These are phyloP conservation scores for Porites australiensis DNA, from an alignment of 64 coral and sea anemone genomes.

Conservation along the genomic window DNA sequence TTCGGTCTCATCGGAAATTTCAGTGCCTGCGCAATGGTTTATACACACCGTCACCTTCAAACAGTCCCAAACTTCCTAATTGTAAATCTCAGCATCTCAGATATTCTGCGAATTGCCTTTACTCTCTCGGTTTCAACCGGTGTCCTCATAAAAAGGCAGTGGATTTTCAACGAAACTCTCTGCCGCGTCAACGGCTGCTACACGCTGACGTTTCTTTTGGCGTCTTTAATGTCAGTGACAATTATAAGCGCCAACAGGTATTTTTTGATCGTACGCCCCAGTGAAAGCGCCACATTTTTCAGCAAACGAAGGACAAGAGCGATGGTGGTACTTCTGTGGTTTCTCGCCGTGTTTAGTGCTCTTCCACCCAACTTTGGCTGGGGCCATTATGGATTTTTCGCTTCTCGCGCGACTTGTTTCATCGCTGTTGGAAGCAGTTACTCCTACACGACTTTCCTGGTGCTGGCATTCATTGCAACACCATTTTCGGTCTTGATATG, in stretches of 20 bases:
- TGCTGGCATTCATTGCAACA: constrained; percentile 67
- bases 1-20: constrained; percentile 88
- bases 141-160: constrained; percentile 72
- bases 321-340: constrained; percentile 65
- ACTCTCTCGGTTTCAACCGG: constrained; percentile 68
- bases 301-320: constrained; percentile 35
- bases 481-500: constrained; percentile 80
- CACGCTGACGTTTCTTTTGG: constrained; percentile 67
- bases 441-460: constrained; percentile 75
- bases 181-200: constrained; percentile 90
- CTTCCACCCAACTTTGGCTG: constrained; percentile 78
- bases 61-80: constrained; percentile 70
- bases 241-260: constrained; percentile 86
- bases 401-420: constrained; percentile 83
- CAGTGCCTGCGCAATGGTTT: constrained; percentile 65
- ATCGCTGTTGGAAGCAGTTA: constrained; percentile 76
- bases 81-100: constrained; percentile 76
- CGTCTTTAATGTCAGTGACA: constrained; percentile 78
- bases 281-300: constrained; percentile 59
- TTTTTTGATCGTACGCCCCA: constrained; percentile 55
- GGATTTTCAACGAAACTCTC: constrained; percentile 66
- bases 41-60: constrained; percentile 45
- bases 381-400: constrained; percentile 78
- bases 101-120: constrained; percentile 72
- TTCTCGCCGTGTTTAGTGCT: constrained; percentile 33